Evolutionary conservation across 2,113 vertebrate genomes (phyloP).

Genomic region (Sander lucioperca): DNA sequence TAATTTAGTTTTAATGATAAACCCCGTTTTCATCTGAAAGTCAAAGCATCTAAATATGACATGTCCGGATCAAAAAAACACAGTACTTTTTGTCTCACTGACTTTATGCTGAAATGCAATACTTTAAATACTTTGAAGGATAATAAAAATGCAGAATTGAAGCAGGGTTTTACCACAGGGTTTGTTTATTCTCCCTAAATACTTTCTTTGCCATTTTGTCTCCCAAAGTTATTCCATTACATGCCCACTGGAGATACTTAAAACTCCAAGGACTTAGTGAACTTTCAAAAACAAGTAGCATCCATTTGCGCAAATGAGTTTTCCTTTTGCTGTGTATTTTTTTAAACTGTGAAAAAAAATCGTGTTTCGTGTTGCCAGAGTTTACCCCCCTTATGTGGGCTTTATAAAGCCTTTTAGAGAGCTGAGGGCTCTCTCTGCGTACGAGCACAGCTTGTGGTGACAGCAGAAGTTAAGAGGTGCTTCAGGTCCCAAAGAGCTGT

Average conservation of each 20-base stretch:
- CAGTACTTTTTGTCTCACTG: constrained; percentile 3
- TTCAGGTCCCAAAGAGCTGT: constrained; percentile 60
- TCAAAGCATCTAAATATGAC: constrained; percentile 13
- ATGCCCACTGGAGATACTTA: constrained; percentile 36
- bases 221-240: constrained; percentile 51
- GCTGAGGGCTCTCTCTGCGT: constrained; percentile 33
- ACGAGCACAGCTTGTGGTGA: constrained; percentile 61
- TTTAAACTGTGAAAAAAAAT: constrained; percentile 12
- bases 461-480: constrained; percentile 63
- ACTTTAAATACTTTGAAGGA: constrained; percentile 47
- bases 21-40: background rate
- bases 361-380: background rate
- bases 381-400: constrained; percentile 18
- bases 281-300: constrained; percentile 27
- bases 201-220: constrained; percentile 44
- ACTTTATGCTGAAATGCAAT: constrained; percentile 46
- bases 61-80: constrained; percentile 3
- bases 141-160: constrained; percentile 61
- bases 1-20: background rate
- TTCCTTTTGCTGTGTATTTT: constrained; percentile 22
- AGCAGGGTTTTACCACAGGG: constrained; percentile 53
- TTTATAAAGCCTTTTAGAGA: constrained; percentile 34
- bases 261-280: constrained; percentile 35
- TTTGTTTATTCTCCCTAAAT: constrained; percentile 50
- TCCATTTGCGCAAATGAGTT: constrained; percentile 1